A percentile compares a stretch with the other conserved stretches of the same genome.
phyloP scores from a whole-genome alignment of 2,113 vertebrate genomes.

The Melozone crissalis region DNA sequence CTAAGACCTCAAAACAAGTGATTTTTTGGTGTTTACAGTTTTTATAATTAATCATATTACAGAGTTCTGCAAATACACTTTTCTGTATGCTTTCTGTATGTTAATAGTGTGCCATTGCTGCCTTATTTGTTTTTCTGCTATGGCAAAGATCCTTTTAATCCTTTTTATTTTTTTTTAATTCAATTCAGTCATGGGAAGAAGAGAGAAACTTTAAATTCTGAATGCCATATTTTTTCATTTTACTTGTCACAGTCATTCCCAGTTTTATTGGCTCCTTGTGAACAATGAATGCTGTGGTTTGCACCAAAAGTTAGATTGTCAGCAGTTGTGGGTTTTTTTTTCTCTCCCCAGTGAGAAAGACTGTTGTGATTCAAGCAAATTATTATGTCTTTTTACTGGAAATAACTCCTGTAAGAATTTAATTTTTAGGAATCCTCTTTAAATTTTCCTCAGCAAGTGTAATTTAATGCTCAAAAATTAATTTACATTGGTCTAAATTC shows the following conservation, averaged over 20 bases:
- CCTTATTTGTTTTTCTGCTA: background rate
- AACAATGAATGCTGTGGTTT: background rate
- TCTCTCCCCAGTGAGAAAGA: background rate
- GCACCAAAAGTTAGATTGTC: background rate
- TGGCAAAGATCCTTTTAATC: rapidly evolving
- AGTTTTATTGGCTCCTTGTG: background rate
- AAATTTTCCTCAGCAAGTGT: background rate
- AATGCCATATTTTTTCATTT: background rate
- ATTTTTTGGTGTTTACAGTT: background rate
- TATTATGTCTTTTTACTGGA: background rate
- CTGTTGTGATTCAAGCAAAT: background rate
- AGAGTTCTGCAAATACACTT: background rate
- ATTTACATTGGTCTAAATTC: background rate
- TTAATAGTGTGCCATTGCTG: background rate
- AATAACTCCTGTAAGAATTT: background rate
- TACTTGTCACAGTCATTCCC: background rate
- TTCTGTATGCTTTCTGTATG: background rate
- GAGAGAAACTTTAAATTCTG: background rate
- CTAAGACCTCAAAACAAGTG: background rate
- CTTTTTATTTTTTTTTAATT: background rate
- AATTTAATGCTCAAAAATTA: background rate
- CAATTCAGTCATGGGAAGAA: background rate
- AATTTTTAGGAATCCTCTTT: background rate
- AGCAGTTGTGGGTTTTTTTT: background rate
- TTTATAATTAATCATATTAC: background rate